Evolutionary conservation across 2,113 vertebrate species (phyloP), one percentile per base, ranked within the genome.

Genomic region (Riparia riparia): DNA sequence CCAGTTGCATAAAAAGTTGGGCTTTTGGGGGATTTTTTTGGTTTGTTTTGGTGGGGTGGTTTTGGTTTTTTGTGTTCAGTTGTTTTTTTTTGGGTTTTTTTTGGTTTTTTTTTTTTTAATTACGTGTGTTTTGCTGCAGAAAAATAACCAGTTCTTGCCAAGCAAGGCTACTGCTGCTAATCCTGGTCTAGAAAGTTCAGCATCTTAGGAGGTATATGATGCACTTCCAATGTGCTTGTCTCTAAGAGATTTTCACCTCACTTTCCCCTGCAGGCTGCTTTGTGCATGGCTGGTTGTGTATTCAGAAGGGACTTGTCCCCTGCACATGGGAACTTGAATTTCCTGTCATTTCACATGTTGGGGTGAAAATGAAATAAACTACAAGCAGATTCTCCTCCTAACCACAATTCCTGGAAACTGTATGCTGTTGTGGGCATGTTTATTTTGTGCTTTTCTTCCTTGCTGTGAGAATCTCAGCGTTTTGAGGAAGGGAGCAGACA

Each of bases 361-460:
- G 2, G 7, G 63, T 16, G 28, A 58, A 53, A 91, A 84, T 76
- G 51, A 69, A 90, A 66, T 93, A 82, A 85, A 70, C 50, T 93
- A 29, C 8, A 31, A 76, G 65, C 13, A 89, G 81, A 76, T 80
- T 77, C 31, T 85, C 45, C 32, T 93, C 57, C 65, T 20, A 50
- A 26, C n/a, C 57, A 87, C 91, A 91, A 60, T 91, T 89, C 81
- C 87, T 91, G 94, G 87, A 94, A 96, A 57, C 50, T 57, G 20
- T 71, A 28, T 60, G 53, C 49, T 65, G 45, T 82, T 90, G 74
- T 80, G 66, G 54, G 39, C 76, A 83, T 93, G 91, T 94, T 97
- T 97, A 86, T 95, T 96, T 96, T 95, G 68, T 87, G 4, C 45
- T 91, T 82, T 69, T 84, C 53, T 89, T 73, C 66, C 77, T 91